Conservation (phyloP, 2,888 invertebrate genomes). For the Oeneis ivallda region DNA sequence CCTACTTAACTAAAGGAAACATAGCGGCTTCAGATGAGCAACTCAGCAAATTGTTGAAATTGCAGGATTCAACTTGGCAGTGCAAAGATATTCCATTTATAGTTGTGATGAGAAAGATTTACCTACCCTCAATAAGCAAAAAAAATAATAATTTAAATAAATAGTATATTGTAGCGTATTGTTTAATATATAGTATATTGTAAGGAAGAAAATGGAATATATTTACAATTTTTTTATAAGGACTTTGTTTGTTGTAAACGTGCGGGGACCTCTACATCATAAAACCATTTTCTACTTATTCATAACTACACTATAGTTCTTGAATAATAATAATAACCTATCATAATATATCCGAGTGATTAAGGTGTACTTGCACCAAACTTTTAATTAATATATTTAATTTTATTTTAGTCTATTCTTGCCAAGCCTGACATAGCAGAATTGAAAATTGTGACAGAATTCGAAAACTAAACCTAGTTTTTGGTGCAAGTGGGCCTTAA, state of each 20-base stretch:
- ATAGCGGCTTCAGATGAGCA: no score
- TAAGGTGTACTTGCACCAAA: conserved; percentile 1
- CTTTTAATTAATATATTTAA: no score
- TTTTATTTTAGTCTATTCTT: no score
- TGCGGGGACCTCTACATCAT: conserved; percentile 32
- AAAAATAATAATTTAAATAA: not conserved
- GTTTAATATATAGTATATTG: not conserved
- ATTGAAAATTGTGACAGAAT: no score
- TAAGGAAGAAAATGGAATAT: conserved; percentile 15
- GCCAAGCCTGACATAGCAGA: no score
- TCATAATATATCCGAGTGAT: conserved; percentile 22
- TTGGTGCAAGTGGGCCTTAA: no score
- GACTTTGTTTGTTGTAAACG: conserved; percentile 21
- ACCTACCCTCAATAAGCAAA: not conserved
- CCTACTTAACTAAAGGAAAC: no score
- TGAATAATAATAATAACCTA: conserved; percentile 15
- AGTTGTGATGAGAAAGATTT: not conserved
- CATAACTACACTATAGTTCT: conserved; percentile 19
- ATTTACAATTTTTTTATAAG: conserved; percentile 22
- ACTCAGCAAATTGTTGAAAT: no score
- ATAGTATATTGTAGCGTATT: no score
- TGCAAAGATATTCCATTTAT: conserved; percentile 25
- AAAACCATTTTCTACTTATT: conserved; percentile 31
- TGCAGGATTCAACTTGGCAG: conserved; percentile 1
- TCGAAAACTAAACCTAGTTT: no score